Percentiles rank a stretch among this genome's conserved stretches.
Evolutionary conservation across 2,113 vertebrate species (phyloP).

Genomic region (Sinocyclocheilus anshuiensis): DNA sequence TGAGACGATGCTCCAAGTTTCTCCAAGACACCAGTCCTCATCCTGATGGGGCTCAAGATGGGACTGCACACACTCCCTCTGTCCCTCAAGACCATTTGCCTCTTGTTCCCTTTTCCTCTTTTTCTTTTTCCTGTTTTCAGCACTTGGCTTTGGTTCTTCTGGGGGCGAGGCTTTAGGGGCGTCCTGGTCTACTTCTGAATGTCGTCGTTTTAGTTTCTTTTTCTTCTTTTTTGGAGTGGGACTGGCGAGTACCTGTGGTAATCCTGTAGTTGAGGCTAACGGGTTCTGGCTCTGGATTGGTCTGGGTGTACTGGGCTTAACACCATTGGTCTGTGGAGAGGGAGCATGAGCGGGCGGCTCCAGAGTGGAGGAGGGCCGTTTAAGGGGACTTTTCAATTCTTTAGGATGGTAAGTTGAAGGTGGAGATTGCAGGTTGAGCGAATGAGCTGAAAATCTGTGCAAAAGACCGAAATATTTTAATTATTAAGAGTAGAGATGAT

Average conservation of each 20-base stretch:
- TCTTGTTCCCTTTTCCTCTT: constrained; percentile 45
- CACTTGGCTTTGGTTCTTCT: constrained; percentile 57
- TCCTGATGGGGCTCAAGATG: constrained; percentile 68
- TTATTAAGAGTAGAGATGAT: not conserved
- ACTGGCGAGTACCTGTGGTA: constrained; percentile 21
- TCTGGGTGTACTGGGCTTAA: constrained; percentile 62
- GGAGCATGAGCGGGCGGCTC: constrained; percentile 61
- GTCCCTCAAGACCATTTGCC: not conserved
- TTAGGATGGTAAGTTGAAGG: constrained; percentile 62
- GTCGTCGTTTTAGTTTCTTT: constrained; percentile 68
- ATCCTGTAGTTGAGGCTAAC: constrained; percentile 39
- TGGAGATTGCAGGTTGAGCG: constrained; percentile 66
- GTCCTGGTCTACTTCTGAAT: constrained; percentile 65
- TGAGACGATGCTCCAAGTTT: constrained; percentile 67
- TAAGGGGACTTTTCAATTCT: constrained; percentile 63
- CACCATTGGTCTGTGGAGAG: constrained; percentile 65
- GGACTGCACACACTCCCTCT: constrained; percentile 54
- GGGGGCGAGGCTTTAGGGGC: constrained; percentile 29
- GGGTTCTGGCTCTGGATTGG: constrained; percentile 58
- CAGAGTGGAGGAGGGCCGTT: constrained; percentile 57
- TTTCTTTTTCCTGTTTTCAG: constrained; percentile 64
- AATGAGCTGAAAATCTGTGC: constrained; percentile 76
- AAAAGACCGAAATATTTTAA: not conserved
- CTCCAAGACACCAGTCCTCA: constrained; percentile 76
- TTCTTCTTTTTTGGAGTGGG: constrained; percentile 59